Evolutionary conservation across 1,140 invertebrate species (phyloP), one percentile per base, ranked within the genome.

Genomic region (Branchinecta lynchi): DNA sequence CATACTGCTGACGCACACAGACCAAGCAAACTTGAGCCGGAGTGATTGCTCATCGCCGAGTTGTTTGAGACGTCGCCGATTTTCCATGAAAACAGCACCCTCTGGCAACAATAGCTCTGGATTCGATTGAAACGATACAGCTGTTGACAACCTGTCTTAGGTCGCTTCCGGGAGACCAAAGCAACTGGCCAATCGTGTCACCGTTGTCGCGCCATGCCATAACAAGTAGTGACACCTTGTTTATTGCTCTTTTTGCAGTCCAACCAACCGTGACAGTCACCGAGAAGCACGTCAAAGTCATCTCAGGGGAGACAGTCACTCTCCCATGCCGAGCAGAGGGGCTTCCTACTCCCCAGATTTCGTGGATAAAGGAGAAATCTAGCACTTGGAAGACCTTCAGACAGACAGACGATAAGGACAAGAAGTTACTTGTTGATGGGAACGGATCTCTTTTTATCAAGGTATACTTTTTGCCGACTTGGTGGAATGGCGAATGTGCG

Each of bases 261-360:
- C 51, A 60, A 6, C 51, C 51, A 60, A 60, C 51, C 6, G 51
- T 60, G 51, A 60, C 51, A 60, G 17, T 12, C 51, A 60, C 51
- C 12, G 51, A 60, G 51, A 60, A 20, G 51, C 51, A 60, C 17
- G 51, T 20, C 12, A 60, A 60, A 60, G 51, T 60, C 17, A 20
- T 60, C 51, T 60, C 51, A 20, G 51, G 51, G 12, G 51, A 60
- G 17, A 60, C 51, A 15, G 51, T 60, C 51, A 6, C 51, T 60
- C 17, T 60, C 51, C 51, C 51, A 60, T 60, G 51, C 17, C 51
- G 51, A 15, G 51, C 51, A 15, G 51, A 60, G 51, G 51, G 51
- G 1, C 17, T 60, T 12, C 51, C 51, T 6, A 20, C 51, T 60
- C 51, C 51, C 12, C 12, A 60, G 17, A 60, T 20, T 60, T 60